phyloP scores from a whole-genome alignment of 2,113 vertebrate species.

The Paramisgurnus dabryanus region DNA sequence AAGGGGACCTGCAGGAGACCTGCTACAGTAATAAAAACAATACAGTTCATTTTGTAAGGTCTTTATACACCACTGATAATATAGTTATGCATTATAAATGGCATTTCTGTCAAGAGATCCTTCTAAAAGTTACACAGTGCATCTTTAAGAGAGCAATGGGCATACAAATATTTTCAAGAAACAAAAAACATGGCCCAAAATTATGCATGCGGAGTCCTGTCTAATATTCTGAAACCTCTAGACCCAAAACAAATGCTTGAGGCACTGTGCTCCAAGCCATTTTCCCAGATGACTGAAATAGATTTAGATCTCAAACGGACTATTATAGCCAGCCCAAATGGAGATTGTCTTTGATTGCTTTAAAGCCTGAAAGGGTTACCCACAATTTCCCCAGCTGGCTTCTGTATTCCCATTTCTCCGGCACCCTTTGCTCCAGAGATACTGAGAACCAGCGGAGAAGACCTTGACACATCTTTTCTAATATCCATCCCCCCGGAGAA shows the following conservation, averaged over 20 bases:
- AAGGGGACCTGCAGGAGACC: no score
- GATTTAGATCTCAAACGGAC: constrained; percentile 9
- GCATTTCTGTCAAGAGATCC: no score
- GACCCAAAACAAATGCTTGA: background rate
- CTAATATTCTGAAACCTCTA: background rate
- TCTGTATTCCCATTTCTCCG: background rate
- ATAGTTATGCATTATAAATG: no score
- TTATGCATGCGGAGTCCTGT: background rate
- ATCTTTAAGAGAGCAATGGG: background rate
- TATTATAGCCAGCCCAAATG: constrained; percentile 8
- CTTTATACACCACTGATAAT: no score
- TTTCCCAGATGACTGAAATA: background rate
- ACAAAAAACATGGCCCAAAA: background rate
- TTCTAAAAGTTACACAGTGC: no score
- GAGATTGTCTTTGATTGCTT: constrained; percentile 39
- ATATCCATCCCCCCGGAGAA: constrained; percentile 49
- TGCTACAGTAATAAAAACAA: no score
- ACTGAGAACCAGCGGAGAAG: constrained; percentile 30
- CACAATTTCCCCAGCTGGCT: constrained; percentile 2
- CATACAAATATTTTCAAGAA: background rate
- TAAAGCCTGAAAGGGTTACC: constrained; percentile 6
- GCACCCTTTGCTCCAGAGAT: constrained; percentile 23
- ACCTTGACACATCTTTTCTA: constrained; percentile 56
- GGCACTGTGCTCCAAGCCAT: background rate
- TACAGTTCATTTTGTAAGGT: no score